Base-by-base conservation (phyloP, 2,888 invertebrate species). In the Matsumyia berberina region DNA sequence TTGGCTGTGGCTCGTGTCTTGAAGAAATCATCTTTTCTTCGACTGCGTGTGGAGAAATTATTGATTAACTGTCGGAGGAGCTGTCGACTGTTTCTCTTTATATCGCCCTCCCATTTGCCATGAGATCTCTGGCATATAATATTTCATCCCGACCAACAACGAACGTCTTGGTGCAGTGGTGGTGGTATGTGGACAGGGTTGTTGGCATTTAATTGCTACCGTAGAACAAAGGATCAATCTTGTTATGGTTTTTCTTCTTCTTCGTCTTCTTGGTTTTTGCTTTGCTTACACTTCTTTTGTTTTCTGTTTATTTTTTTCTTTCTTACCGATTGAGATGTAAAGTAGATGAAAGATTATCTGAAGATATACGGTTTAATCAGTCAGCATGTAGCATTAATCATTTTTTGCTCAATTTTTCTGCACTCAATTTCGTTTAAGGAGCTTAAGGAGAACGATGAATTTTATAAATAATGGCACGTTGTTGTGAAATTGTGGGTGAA, bases 201-300 rank as follows among this genome's bases (percentile, higher is more conserved):
- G 85, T 85, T 85, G 85, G 80, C 85, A 85, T 66, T 74, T 44
- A 80, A 85, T 69, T 70, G 80, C 85, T 85, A 85, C 85, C 74
- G 85, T 85, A 74, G 85, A 80, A 85, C 85, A 85, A 85, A 85
- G 85, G 80, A 85, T 85, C 85, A 85, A 80, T 85, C 70, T 78
- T 76, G 66, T 55, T 31, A 39, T 39, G 2, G 29, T 12, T 19
- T 44, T 31, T 55, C 37, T n/a, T 57, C 33, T 24, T 24, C 37
- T 12, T 19, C 53, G 19, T 55, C 31, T 15, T 57, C 33, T 24
- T n/a, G 11, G 5, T 46, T 58, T n/a, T n/a, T 51, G 53, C 42
- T 42, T 64, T 79, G 33, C 55, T 35, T 49, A 17, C 12, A 19
- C 33, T 15, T 62, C 17, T 31, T 42, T 31, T 66, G 31, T 37